These are phyloP conservation scores for Pachydiplax longipennis DNA, from an alignment of 2,888 invertebrate species.

Conservation along the genomic window DNA sequence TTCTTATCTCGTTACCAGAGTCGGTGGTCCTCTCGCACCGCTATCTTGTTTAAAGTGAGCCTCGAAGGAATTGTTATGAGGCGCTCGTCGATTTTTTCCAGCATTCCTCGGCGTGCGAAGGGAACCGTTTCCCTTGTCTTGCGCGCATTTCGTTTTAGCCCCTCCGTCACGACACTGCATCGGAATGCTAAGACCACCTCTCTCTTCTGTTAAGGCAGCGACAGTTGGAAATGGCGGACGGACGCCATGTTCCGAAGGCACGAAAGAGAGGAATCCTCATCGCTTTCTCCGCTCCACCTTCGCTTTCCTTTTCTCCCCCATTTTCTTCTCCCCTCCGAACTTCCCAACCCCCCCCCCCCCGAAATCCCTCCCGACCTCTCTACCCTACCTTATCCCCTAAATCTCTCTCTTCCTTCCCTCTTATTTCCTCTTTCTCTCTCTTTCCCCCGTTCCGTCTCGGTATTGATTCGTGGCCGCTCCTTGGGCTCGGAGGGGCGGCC, in stretches of 20 bases:
- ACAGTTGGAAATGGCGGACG: conserved; percentile 34
- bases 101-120: conserved; percentile 27
- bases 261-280: conserved; percentile 2
- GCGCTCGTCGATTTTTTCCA: background rate
- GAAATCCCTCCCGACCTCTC: background rate
- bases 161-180: conserved; percentile 30
- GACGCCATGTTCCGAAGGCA: conserved; percentile 36
- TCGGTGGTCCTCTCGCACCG: background rate
- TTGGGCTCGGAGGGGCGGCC: conserved; percentile 36
- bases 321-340: conserved; percentile 49
- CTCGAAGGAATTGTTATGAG: background rate
- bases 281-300: conserved; percentile 44
- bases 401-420: background rate
- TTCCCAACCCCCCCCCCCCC: conserved; percentile 43
- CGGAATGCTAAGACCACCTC: conserved; percentile 21
- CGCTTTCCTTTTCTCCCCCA: conserved; percentile 46
- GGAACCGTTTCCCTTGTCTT: conserved; percentile 2
- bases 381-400: conserved; percentile 33
- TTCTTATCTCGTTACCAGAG: background rate
- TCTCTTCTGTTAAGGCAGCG: background rate
- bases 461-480: conserved; percentile 42
- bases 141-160: conserved; percentile 25
- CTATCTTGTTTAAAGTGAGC: background rate
- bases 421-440: conserved; percentile 47
- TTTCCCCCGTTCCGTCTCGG: conserved; percentile 42